Base-by-base conservation (phyloP, 2,797 vertebrate genomes). In the Spheniscus humboldti region DNA sequence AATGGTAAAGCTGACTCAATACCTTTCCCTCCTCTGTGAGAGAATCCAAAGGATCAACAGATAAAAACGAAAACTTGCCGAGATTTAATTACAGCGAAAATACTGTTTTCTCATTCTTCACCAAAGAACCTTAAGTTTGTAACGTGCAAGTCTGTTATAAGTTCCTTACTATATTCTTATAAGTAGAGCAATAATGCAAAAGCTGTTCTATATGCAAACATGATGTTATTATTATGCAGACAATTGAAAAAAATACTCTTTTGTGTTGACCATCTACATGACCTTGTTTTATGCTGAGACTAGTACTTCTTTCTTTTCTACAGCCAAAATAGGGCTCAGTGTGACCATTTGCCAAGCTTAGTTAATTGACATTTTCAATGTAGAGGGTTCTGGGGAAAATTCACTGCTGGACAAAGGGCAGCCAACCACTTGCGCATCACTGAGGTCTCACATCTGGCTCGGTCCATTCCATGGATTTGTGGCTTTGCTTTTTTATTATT, bases 1-100 rank as follows among this genome's bases (percentile, higher is more conserved):
- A 47, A 98, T 99, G 99, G 99, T 99, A 72, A 99, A 99, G 97
- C 98, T 99, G 95, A 99, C 99, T 78, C 99, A 99, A 56, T 99
- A 99, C 96, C 98, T 99, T 85, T 99, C 99, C 71, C 97, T 99
- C 80, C 98, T 99, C 96, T 99, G 99, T 11, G 99, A 99, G 77
- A 98, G 98, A 71, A 98, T 99, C 91, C 98, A 98, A 69, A 98
- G 98, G 96, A 98, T 99, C 95, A 99, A 98, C 96, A 99, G 98
- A 98, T 99, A 98, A 98, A 97, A 91, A 33, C 35, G 20, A 94
- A 90, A 82, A 27, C 71, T 86, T 33, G 81, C 83, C 93, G 62
- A 95, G 55, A 92, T 96, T 86, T 24, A 93, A 94, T 92, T 96
- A 59, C 97, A 97, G 95, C 16, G 74, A 97, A 98, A 98, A 98